These are phyloP conservation scores for Pherbina coryleti DNA, from an alignment of 2,888 invertebrate species.

Conservation along the genomic window DNA sequence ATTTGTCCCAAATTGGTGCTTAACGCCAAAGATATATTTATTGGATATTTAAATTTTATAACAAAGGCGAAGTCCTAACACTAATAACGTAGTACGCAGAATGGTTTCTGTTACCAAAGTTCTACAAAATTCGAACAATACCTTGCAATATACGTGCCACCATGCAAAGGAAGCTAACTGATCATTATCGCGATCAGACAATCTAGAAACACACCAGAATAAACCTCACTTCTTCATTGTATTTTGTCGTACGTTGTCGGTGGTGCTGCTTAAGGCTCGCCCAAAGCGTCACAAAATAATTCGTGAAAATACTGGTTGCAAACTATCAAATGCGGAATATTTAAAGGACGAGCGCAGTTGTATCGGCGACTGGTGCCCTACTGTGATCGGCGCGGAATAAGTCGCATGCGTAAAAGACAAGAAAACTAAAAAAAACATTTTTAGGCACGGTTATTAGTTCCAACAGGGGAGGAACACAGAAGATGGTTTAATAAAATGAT, in stretches of 20 bases:
- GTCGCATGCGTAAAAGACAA: not conserved
- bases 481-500: not conserved
- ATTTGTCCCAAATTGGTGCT: constrained; percentile 34
- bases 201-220: not conserved
- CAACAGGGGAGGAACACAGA: not conserved
- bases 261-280: constrained; percentile 39
- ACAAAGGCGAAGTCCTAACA: constrained; percentile 47
- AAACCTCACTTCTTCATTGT: not conserved
- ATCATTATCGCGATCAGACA: constrained; percentile 44
- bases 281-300: constrained; percentile 64
- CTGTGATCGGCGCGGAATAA: not conserved
- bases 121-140: not conserved
- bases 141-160: not conserved
- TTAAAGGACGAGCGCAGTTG: not conserved
- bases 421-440: not conserved
- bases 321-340: not conserved
- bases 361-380: not conserved
- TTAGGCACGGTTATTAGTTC: not conserved
- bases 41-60: constrained; percentile 45
- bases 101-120: not conserved
- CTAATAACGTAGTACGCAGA: constrained; percentile 57
- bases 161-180: constrained; percentile 30
- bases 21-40: constrained; percentile 61
- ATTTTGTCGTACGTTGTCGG: not conserved
- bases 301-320: constrained; percentile 47